Base-by-base conservation (phyloP, 2,797 vertebrate genomes). In the Coreius guichenoti region DNA sequence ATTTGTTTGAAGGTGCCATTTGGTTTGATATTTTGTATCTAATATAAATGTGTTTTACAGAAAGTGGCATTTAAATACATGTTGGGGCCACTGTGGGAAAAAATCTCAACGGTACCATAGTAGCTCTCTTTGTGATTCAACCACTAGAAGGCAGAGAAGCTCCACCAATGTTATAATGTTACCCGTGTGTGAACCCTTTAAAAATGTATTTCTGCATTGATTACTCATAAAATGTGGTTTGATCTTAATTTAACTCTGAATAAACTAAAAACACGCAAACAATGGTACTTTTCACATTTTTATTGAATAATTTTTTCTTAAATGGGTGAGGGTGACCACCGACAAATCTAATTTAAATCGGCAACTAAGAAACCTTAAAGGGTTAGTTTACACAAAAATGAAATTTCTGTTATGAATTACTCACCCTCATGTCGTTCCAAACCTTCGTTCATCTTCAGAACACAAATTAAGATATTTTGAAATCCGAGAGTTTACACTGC, bases 61-160 rank as follows among this genome's bases (percentile, higher is more conserved):
- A 78, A 63, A 29, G 13, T 23, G 29, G 51, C 31, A 14, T 43
- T 26, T 51, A 84, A 51, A 2, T 43, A 56, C 16, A 51, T 76
- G 31, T 29, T 61, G 36, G 17, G n/a, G 12, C 39, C 58, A 80
- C 33, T 63, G 36, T 39, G 16, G 23, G 14, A 29, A 9, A 39
- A 81, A 39, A 68, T 81, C 12, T 26, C 33, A 65, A 29, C 49
- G 9, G 16, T 39, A 17, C 61, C 9, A 21, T 49, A 49, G 14
- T 78, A 1, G 21, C n/a, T 33, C 5, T 72, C 4, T 65, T 29
- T 39, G 31, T 74, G 29, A 49, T 80, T 80, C n/a, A 78, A 65
- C 68, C 84, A 85, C 77, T 49, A 85, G 84, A 85, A 68, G 69
- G 56, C 84, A 80, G 84, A 65, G 17, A 43, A 9, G 23, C 56